phyloP scores from a whole-genome alignment of 2,888 invertebrate species.

The Apomyelois bistriatella region DNA sequence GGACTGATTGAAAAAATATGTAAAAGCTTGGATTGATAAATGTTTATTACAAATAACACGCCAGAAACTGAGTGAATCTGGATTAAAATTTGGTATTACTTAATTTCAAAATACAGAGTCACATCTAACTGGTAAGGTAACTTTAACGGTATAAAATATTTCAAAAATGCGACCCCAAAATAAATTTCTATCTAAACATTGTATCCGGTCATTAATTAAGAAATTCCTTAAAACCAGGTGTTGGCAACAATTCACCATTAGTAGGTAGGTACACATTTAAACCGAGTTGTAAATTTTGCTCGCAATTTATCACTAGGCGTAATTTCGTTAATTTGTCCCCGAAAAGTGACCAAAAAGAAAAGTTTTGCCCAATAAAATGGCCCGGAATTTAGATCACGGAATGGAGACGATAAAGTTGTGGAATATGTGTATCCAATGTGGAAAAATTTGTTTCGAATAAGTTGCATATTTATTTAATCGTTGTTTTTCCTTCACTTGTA shows the following conservation, averaged over 20 bases:
- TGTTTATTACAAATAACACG: too few relatives aligned
- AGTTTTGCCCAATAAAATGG: conserved; percentile 12
- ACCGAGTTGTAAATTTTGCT: conserved; percentile 24
- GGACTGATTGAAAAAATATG: too few relatives aligned
- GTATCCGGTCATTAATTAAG: conserved; percentile 3
- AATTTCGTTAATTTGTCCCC: conserved; percentile 8
- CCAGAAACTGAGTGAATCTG: too few relatives aligned
- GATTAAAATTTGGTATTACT: too few relatives aligned
- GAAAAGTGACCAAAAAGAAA: conserved; percentile 9
- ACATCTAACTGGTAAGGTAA: too few relatives aligned
- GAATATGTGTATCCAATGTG: neutral
- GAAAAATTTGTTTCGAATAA: too few relatives aligned
- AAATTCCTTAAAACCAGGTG: conserved; percentile 25
- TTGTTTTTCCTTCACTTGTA: too few relatives aligned
- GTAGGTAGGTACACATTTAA: conserved; percentile 18
- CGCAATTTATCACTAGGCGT: conserved; percentile 19
- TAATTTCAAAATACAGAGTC: too few relatives aligned
- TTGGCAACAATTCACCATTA: conserved; percentile 22
- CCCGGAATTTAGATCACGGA: neutral
- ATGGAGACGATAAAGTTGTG: neutral
- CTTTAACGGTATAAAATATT: neutral
- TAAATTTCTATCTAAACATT: neutral
- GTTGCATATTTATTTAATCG: too few relatives aligned
- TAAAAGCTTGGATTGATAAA: too few relatives aligned
- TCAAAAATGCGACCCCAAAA: neutral